Conservation (phyloP, 2,113 vertebrate species). For the Plecotus auritus region DNA sequence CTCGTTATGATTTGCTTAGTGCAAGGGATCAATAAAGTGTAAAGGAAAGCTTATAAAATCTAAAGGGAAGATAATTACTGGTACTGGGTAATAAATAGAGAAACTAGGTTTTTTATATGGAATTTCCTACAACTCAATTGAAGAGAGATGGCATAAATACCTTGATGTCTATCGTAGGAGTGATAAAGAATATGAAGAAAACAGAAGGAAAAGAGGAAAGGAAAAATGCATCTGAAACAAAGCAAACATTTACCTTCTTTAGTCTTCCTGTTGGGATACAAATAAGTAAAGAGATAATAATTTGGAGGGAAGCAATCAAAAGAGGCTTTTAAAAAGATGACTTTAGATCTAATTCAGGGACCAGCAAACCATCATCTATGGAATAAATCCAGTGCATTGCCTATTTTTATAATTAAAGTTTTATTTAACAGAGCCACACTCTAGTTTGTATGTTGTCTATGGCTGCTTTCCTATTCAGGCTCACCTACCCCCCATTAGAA, state of each 20-base stretch:
- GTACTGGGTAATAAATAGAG: not conserved
- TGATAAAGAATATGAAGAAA: not conserved
- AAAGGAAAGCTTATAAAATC: not conserved
- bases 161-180: not conserved
- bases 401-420: not conserved
- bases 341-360: not conserved
- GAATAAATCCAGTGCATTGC: not conserved
- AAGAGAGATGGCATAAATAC: not conserved
- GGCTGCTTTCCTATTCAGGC: not conserved
- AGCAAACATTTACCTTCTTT: not conserved
- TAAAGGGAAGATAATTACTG: not conserved
- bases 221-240: not conserved
- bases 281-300: not conserved
- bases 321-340: not conserved
- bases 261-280: not conserved
- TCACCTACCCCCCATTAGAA: not conserved
- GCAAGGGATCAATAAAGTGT: not conserved
- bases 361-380: not conserved
- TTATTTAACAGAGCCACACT: not conserved
- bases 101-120: not conserved
- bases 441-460: not conserved
- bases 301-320: not conserved
- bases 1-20: not conserved
- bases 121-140: not conserved
- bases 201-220: not conserved